Conservation (phyloP, 2,888 invertebrate genomes). For the Drosophila ustulata region DNA sequence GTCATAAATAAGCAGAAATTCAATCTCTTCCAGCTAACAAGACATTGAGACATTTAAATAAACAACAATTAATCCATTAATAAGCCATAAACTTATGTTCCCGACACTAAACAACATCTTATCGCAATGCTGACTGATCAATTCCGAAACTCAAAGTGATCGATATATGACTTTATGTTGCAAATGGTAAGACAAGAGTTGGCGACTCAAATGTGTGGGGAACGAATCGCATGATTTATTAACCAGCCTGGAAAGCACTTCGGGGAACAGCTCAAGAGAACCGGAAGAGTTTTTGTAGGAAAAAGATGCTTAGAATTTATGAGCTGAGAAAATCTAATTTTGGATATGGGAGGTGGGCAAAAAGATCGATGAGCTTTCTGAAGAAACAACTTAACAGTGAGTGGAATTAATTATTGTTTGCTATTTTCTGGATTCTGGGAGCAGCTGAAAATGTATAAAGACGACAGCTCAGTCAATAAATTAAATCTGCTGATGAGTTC, state of each 20-base stretch:
- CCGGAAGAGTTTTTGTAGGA: conserved; percentile 1
- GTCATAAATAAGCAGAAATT: conserved; percentile 25
- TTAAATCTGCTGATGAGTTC: background rate
- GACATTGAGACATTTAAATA: conserved; percentile 15
- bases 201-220: background rate
- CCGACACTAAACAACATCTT: conserved; percentile 20
- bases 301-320: conserved; percentile 1
- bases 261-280: background rate
- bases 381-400: no score
- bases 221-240: conserved; percentile 21
- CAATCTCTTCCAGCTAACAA: conserved; percentile 10
- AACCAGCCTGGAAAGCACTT: background rate
- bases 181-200: background rate
- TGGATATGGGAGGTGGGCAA: background rate
- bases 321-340: conserved; percentile 1
- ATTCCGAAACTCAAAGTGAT: conserved; percentile 24
- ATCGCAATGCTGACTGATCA: conserved; percentile 21
- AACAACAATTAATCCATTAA: conserved; percentile 43
- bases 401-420: background rate
- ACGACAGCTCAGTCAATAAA: background rate
- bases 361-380: background rate
- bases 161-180: conserved; percentile 10
- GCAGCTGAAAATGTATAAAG: background rate
- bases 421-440: background rate
- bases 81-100: conserved; percentile 33